A percentile compares a stretch with the other conserved stretches of the same genome.
phyloP scores from a whole-genome alignment of 2,797 vertebrate species.

The Sylvia borin region DNA sequence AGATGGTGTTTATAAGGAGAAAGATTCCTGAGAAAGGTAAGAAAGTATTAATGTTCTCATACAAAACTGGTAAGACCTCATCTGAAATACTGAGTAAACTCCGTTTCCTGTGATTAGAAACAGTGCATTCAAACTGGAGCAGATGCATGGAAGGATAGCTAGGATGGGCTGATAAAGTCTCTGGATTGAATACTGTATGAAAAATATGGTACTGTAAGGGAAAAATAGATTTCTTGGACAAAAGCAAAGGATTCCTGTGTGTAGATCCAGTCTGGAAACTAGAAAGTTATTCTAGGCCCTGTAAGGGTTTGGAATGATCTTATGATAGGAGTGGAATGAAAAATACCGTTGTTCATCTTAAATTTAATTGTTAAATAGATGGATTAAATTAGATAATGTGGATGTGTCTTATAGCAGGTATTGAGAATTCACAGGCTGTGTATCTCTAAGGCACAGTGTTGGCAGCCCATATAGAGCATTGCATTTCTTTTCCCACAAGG shows the following conservation, averaged over 20 bases:
- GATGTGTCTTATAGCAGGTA: background rate
- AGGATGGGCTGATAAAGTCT: background rate
- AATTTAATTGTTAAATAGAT: background rate
- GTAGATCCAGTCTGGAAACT: background rate
- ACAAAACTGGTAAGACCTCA: background rate
- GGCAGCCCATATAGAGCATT: background rate
- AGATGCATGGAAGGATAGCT: background rate
- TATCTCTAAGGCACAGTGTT: background rate
- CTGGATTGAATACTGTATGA: background rate
- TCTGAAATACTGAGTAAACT: background rate
- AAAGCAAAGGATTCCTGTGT: background rate
- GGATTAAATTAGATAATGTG: background rate
- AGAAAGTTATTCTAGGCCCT: background rate
- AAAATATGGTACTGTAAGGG: too few relatives aligned
- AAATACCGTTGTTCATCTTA: background rate
- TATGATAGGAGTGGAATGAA: background rate
- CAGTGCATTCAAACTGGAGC: background rate
- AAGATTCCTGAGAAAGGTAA: background rate
- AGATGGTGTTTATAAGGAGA: background rate
- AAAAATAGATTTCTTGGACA: background rate
- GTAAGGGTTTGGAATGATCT: background rate
- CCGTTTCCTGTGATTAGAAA: background rate
- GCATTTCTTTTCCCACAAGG: background rate
- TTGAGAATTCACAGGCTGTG: background rate
- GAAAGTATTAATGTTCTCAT: background rate